phyloP scores from a whole-genome alignment of 2,113 vertebrate genomes.

The Atherinomorus stipes region DNA sequence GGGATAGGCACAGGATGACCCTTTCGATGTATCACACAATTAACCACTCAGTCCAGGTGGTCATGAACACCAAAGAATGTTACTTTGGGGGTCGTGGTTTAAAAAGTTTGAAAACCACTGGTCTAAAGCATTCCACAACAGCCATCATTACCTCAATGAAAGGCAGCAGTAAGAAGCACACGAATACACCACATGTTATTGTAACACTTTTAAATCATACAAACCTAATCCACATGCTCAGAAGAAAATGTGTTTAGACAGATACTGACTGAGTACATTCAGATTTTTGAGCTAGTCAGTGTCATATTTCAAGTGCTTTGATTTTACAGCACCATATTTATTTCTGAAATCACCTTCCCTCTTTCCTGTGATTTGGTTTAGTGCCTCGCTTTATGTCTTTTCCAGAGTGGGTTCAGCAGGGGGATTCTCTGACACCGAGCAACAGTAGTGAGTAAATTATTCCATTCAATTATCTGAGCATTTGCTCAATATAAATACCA shows the following conservation, averaged over 20 bases:
- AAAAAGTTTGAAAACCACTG: too few species aligned
- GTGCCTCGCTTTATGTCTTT: constrained; percentile 60
- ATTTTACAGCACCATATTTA: constrained; percentile 46
- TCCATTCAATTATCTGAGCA: constrained; percentile 81
- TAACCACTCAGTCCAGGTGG: too few species aligned
- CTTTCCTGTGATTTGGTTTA: constrained; percentile 60
- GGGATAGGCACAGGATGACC: too few species aligned
- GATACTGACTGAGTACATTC: constrained; percentile 17
- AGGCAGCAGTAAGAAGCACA: constrained; percentile 40
- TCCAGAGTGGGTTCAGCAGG: constrained; percentile 56
- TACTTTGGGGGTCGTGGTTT: too few species aligned
- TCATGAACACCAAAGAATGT: too few species aligned
- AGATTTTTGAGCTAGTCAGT: constrained; percentile 36
- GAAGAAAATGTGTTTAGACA: constrained; percentile 5
- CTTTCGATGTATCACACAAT: too few species aligned
- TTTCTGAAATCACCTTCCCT: constrained; percentile 61
- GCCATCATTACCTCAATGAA: constrained; percentile 35
- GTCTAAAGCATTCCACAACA: constrained; percentile 26
- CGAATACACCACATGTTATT: constrained; percentile 1
- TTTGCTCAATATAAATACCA: constrained; percentile 84
- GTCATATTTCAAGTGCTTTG: constrained; percentile 51
- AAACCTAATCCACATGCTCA: constrained; percentile 17
- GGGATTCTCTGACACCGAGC: constrained; percentile 66
- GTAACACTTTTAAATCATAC: constrained; percentile 34
- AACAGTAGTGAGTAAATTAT: constrained; percentile 81